These are phyloP conservation scores for Ivindomyrus marchei DNA, from an alignment of 2,113 vertebrate species.

Conservation along the genomic window DNA sequence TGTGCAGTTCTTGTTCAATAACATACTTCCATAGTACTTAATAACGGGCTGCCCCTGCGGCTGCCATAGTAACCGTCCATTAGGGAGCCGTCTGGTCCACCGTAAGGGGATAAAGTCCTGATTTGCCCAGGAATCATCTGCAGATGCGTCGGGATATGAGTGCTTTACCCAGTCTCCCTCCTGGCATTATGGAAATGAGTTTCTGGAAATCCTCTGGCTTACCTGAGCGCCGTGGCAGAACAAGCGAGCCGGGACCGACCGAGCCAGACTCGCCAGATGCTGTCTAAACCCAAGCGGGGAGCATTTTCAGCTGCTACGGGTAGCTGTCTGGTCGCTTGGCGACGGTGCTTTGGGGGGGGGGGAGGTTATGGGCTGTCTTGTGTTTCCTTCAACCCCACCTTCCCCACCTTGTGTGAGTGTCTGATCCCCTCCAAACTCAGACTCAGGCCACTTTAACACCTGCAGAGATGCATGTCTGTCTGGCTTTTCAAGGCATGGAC, in stretches of 20 bases:
- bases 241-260: background rate
- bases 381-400: background rate
- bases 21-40: background rate
- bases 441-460: background rate
- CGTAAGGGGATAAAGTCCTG: background rate
- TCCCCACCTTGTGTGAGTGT: background rate
- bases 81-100: background rate
- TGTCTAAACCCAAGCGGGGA: background rate
- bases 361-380: background rate
- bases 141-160: background rate
- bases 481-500: background rate
- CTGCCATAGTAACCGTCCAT: conserved; percentile 14
- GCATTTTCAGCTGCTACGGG: background rate
- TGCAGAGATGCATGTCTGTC: background rate
- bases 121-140: background rate
- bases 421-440: background rate
- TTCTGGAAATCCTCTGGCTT: background rate
- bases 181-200: background rate
- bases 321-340: background rate
- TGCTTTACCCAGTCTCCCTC: background rate
- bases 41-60: background rate
- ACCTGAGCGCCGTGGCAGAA: background rate
- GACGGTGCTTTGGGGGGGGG: background rate
- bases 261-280: background rate
- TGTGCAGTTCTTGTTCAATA: background rate